phyloP scores from a whole-genome alignment of 2,113 vertebrate species.

The Syrrhaptes paradoxus region DNA sequence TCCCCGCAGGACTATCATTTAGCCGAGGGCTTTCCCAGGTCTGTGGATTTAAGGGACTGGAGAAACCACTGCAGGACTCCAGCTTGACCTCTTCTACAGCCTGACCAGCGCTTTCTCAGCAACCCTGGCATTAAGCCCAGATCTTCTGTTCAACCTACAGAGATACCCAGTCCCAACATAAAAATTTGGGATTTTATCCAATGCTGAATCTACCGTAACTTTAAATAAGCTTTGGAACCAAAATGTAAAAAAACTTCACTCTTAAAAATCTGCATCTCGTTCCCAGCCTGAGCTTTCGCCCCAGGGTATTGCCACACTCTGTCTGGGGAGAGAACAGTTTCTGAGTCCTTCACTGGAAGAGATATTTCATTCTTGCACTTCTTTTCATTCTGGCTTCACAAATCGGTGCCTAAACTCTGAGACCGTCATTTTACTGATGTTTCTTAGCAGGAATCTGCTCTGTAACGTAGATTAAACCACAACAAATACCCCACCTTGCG shows the following conservation, averaged over 20 bases:
- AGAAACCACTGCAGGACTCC: neutral
- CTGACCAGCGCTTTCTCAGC: neutral
- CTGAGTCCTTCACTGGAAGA: neutral
- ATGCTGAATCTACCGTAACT: neutral
- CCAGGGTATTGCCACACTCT: neutral
- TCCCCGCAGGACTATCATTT: neutral
- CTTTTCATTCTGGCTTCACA: neutral
- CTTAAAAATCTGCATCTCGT: neutral
- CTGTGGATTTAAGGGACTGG: neutral
- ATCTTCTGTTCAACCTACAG: neutral
- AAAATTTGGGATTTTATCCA: neutral
- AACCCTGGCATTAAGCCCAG: neutral
- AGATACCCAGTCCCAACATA: neutral
- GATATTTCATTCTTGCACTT: neutral
- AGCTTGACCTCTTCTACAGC: neutral
- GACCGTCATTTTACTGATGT: neutral
- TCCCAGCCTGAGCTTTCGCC: neutral
- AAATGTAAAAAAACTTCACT: neutral
- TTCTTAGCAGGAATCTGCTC: constrained; percentile 24
- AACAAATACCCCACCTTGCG: constrained; percentile 37
- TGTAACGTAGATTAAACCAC: neutral
- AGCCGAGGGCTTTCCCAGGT: neutral
- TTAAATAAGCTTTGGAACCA: neutral
- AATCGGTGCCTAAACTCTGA: neutral
- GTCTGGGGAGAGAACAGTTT: neutral